A percentile compares a stretch with the other conserved stretches of the same genome.
Conservation (phyloP, 2,888 invertebrate genomes). For the Pachycephus smyrnensis region DNA sequence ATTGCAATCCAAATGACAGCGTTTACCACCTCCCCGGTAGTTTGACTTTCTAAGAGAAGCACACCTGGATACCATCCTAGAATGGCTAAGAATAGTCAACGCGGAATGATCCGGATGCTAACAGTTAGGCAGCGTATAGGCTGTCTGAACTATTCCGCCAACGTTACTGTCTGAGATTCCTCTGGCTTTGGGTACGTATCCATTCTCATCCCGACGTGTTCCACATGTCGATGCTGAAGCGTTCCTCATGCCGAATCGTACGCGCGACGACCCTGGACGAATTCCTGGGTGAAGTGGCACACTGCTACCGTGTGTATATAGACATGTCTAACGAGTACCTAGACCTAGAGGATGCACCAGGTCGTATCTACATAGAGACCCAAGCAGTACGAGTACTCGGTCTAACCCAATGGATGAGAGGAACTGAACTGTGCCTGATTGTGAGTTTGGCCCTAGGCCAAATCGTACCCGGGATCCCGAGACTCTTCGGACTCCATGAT, state of each 20-base stretch:
- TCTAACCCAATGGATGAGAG: background rate
- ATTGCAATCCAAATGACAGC: background rate
- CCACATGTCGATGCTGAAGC: background rate
- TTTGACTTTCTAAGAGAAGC: background rate
- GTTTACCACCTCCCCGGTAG: background rate
- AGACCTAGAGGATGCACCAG: background rate
- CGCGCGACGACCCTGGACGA: background rate
- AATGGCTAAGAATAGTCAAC: slow-evolving; percentile 30
- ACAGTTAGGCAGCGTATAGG: slow-evolving; percentile 4
- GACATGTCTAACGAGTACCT: background rate
- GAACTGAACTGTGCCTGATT: background rate
- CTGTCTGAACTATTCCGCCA: background rate
- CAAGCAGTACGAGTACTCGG: background rate
- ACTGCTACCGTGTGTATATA: background rate
- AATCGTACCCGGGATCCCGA: background rate
- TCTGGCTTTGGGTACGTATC: background rate
- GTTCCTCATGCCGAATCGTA: background rate
- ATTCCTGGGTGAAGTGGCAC: background rate
- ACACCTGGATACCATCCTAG: background rate
- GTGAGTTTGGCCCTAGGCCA: background rate
- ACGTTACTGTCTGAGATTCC: background rate
- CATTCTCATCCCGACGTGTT: background rate
- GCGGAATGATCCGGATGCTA: slow-evolving; percentile 21
- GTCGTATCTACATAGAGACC: background rate
- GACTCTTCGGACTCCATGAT: background rate